Conservation (phyloP, 2,888 invertebrate genomes). For the Macrosoma leucophasiata region DNA sequence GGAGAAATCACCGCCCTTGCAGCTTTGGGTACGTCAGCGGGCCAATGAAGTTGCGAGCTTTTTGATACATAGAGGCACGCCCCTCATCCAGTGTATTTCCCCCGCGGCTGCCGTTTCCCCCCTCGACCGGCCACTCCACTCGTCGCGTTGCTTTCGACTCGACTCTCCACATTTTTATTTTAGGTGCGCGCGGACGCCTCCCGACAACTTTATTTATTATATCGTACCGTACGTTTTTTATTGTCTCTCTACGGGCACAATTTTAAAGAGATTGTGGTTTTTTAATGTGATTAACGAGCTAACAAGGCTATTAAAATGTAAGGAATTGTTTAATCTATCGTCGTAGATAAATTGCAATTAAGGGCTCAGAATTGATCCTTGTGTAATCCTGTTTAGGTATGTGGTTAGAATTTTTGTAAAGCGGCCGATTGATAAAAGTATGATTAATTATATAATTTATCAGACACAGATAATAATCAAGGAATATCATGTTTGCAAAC, state of each 20-base stretch:
- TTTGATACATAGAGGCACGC: slow-evolving; percentile 55
- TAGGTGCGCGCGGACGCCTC: slow-evolving; percentile 5
- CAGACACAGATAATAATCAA: too few species aligned
- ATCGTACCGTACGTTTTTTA: slow-evolving; percentile 27
- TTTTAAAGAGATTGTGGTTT: slow-evolving; percentile 44
- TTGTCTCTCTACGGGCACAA: slow-evolving; percentile 36
- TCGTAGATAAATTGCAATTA: too few species aligned
- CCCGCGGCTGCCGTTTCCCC: slow-evolving; percentile 20
- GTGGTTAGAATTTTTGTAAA: too few species aligned
- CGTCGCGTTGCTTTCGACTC: slow-evolving; percentile 25
- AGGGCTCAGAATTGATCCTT: too few species aligned
- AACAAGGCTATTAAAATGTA: too few species aligned
- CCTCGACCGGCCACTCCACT: slow-evolving; percentile 22
- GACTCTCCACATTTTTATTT: slow-evolving; percentile 24
- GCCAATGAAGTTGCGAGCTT: slow-evolving; percentile 55
- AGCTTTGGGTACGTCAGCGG: slow-evolving; percentile 32
- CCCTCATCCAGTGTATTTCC: slow-evolving; percentile 35
- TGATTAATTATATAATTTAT: too few species aligned
- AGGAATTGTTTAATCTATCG: too few species aligned
- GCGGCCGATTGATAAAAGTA: too few species aligned
- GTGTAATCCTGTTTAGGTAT: too few species aligned
- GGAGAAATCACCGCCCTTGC: slow-evolving; percentile 42
- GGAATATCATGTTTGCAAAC: too few species aligned
- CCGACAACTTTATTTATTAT: slow-evolving; percentile 36
- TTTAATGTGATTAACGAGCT: slow-evolving; percentile 36